A percentile compares a stretch with the other conserved stretches of the same genome.
Evolutionary conservation across 2,888 invertebrate species (phyloP).

Genomic region (Cremastinae sp.): DNA sequence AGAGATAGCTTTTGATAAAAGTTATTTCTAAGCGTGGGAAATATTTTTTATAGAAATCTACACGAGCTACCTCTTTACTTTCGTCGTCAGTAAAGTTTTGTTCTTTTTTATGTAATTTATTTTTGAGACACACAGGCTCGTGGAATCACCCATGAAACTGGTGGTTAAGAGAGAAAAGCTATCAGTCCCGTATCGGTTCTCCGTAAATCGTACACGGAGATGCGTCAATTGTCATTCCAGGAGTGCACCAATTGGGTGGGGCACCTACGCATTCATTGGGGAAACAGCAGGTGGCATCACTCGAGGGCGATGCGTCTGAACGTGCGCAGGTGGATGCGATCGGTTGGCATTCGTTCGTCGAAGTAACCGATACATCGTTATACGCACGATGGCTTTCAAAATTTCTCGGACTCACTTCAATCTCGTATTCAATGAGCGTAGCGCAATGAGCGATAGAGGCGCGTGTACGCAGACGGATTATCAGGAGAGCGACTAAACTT

Average conservation of each 20-base stretch:
- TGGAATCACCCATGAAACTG: conserved; percentile 10
- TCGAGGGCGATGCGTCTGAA: conserved; percentile 12
- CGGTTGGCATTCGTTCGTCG: conserved; percentile 34
- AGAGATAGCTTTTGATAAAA: conserved; percentile 39
- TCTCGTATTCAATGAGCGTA: conserved; percentile 5
- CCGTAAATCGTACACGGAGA: conserved; percentile 5
- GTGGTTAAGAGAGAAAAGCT: conserved; percentile 9
- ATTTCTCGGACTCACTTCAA: conserved; percentile 4
- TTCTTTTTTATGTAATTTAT: no score
- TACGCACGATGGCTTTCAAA: conserved; percentile 1
- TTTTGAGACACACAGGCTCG: no score
- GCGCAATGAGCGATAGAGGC: neutral
- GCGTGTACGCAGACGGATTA: neutral
- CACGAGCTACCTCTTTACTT: conserved; percentile 5
- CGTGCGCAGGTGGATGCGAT: conserved; percentile 17
- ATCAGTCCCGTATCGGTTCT: conserved; percentile 38
- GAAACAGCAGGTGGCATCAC: conserved; percentile 52
- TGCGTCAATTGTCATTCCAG: conserved; percentile 54
- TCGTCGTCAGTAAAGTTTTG: no score
- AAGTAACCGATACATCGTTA: conserved; percentile 14
- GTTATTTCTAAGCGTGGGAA: conserved; percentile 48
- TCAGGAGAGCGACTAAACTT: neutral
- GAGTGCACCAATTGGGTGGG: conserved; percentile 46
- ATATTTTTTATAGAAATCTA: conserved; percentile 7
- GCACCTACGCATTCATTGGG: conserved; percentile 47